phyloP scores from a whole-genome alignment of 2,797 vertebrate species.

The Pseudocheirus occidentalis region DNA sequence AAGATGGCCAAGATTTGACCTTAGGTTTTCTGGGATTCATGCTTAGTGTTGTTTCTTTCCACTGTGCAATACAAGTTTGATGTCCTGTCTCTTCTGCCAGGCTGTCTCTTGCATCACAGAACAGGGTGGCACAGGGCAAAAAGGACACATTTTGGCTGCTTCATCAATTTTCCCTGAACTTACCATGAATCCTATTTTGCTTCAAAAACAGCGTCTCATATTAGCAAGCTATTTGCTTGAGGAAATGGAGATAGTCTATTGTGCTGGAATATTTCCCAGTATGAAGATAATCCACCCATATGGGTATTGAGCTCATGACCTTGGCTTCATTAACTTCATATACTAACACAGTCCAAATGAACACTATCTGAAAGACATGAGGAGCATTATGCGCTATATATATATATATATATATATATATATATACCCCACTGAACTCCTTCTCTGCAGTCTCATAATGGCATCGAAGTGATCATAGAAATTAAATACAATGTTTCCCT shows the following conservation, averaged over 20 bases:
- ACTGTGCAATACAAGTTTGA: background rate
- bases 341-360: background rate
- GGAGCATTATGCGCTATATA: background rate
- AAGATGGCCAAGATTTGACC: background rate
- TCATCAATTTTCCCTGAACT: background rate
- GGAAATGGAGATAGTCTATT: background rate
- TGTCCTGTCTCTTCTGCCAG: background rate
- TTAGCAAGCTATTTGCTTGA: slow-evolving; percentile 6
- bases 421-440: background rate
- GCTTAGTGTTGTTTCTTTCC: background rate
- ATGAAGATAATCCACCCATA: slow-evolving; percentile 53
- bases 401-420: too few species aligned
- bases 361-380: background rate
- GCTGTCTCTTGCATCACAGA: background rate
- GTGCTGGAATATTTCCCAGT: background rate
- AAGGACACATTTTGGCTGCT: background rate
- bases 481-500: background rate
- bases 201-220: background rate
- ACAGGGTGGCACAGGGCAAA: background rate
- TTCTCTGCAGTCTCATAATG: background rate
- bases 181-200: background rate
- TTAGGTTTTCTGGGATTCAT: background rate
- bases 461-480: background rate
- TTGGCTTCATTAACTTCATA: slow-evolving; percentile 37
- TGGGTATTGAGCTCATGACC: slow-evolving; percentile 38